Conservation (phyloP, 2,888 invertebrate species). For the Salticus scenicus region DNA sequence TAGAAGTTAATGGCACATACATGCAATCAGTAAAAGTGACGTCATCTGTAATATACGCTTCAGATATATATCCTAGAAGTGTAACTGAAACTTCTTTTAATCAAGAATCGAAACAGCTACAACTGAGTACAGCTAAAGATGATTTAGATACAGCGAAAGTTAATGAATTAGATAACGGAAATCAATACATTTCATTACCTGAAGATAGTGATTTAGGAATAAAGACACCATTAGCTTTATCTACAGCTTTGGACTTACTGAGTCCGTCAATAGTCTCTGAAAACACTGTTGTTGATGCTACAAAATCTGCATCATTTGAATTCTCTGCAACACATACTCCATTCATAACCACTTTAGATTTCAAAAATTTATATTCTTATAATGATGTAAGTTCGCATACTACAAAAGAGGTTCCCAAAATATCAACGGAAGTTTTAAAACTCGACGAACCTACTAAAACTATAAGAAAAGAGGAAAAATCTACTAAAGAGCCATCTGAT, state of each 20-base stretch:
- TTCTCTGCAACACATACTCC: background rate
- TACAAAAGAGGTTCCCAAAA: background rate
- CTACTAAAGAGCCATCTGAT: slow-evolving; percentile 26
- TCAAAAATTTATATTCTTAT: background rate
- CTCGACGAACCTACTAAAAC: background rate
- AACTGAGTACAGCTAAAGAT: slow-evolving; percentile 41
- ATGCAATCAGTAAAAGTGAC: slow-evolving; percentile 49
- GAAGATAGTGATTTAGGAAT: slow-evolving; percentile 42
- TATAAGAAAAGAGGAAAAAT: slow-evolving; percentile 31
- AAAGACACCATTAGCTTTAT: slow-evolving; percentile 24
- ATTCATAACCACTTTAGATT: background rate
- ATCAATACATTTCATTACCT: slow-evolving; percentile 40
- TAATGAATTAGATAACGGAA: slow-evolving; percentile 51
- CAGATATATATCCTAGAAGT: slow-evolving; percentile 10
- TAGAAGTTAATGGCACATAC: slow-evolving; percentile 68
- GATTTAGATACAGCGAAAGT: slow-evolving; percentile 58
- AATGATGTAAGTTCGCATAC: background rate
- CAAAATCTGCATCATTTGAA: background rate
- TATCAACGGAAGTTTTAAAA: background rate
- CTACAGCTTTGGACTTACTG: slow-evolving; percentile 5
- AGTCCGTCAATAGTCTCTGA: slow-evolving; percentile 48
- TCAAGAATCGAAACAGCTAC: slow-evolving; percentile 11
- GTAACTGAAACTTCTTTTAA: background rate
- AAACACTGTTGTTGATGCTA: background rate
- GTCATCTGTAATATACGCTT: slow-evolving; percentile 24